Base-by-base conservation (phyloP, 1,140 invertebrate species). In the Drosophila lacteicornis region DNA sequence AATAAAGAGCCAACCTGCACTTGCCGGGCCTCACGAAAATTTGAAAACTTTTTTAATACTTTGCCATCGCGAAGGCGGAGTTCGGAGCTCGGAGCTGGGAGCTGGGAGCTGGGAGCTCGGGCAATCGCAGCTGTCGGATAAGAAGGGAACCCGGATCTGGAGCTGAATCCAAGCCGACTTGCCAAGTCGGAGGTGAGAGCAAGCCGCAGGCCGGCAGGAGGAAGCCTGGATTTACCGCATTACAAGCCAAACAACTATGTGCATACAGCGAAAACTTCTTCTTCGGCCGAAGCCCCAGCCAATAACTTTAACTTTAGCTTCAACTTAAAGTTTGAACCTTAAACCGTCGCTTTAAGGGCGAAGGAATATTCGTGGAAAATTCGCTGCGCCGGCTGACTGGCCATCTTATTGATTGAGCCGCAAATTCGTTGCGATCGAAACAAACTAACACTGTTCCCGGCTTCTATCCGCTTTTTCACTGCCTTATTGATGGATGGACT, bases 21-120 rank as follows among this genome's bases (percentile, higher is more conserved):
- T 87, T 77, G 76, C 67, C 59, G 61, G 73, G 80, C 68, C 74
- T 74, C 70, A 71, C 80, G 78, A 78, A 88, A 87, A 88, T 87
- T 84, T 75, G 83, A 90, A 88, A 88, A 88, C 68, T 88, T 88
- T 88, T 82, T 90, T 90, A 87, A 90, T 87, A 84, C 80, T 82
- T 80, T 79, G 46, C 40, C 30, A 38, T 68, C 55, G 36, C 50
- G 12, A 17, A 4, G 65, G 4, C 25, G 38, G 25, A 36, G 33
- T 4, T 11, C 33, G 17, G 15, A 3, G 25, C 3, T 25, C 11
- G 17, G 15, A 3, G 17, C 3, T 25, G 15, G 15, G 33, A 36
- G 25, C 3, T 25, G 15, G 17, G 15, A 3, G 17, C 3, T 25
- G 15, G 15, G 33, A 36, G 33, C 33, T 36, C 33, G 22, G 36